phyloP scores from a whole-genome alignment of 2,113 vertebrate genomes.

The Nannospalax galili region DNA sequence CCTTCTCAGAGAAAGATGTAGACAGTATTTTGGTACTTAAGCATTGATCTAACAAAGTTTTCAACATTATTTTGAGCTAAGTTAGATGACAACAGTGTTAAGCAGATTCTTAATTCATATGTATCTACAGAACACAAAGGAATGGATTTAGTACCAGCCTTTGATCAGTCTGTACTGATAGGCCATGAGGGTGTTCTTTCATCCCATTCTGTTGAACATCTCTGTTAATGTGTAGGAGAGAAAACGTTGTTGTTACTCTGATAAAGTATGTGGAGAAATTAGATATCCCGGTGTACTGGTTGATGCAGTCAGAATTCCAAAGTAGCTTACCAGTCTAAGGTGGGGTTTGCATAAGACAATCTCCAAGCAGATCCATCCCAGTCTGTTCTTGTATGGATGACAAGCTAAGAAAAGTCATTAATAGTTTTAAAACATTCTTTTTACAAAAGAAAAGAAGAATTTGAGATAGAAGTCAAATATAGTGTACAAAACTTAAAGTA shows the following conservation, averaged over 20 bases:
- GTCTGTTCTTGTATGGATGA: not conserved
- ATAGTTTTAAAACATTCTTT: constrained; percentile 2
- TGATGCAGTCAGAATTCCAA: constrained; percentile 15
- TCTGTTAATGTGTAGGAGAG: not conserved
- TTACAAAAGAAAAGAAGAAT: not conserved
- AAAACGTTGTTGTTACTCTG: constrained; percentile 12
- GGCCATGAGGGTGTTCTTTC: not conserved
- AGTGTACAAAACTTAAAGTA: not conserved
- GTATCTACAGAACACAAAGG: not conserved
- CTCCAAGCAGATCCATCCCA: not conserved
- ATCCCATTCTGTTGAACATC: not conserved
- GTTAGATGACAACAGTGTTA: not conserved
- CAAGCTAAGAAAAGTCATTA: not conserved
- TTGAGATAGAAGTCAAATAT: not conserved
- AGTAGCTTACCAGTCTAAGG: not conserved
- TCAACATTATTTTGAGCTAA: not conserved
- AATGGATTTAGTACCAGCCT: not conserved
- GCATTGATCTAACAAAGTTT: not conserved
- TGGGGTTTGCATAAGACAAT: not conserved
- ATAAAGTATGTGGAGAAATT: not conserved
- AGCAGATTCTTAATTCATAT: not conserved
- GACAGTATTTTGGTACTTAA: constrained; percentile 1
- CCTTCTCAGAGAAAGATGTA: not conserved
- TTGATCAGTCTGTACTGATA: not conserved
- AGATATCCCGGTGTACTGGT: not conserved